phyloP scores from a whole-genome alignment of 2,888 invertebrate species.

The Pterobdella sp. region DNA sequence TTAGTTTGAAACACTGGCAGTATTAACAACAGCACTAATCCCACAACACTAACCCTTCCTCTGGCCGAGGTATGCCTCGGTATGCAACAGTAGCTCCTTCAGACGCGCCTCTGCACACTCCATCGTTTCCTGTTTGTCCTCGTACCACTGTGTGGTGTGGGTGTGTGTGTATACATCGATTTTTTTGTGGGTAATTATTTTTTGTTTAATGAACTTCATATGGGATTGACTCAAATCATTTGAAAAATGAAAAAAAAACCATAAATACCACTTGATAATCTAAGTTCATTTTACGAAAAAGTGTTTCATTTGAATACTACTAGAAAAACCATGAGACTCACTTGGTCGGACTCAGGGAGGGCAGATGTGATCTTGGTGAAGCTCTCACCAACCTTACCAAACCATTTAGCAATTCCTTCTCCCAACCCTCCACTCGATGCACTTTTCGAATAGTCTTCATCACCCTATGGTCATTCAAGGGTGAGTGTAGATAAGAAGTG shows the following conservation, averaged over 20 bases:
- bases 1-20: neutral
- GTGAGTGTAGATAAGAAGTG: too few species aligned
- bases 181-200: too few species aligned
- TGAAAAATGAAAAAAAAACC: neutral
- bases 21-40: neutral
- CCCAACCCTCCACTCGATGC: conserved; percentile 90
- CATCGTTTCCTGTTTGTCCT: conserved; percentile 83
- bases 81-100: conserved; percentile 73
- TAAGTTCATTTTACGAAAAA: neutral
- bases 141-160: conserved; percentile 74
- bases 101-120: conserved; percentile 82
- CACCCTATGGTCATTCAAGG: conserved; percentile 46
- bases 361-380: conserved; percentile 95
- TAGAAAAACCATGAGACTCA: conserved; percentile 50
- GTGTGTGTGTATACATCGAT: conserved; percentile 42
- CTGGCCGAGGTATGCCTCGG: conserved; percentile 77
- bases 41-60: conserved; percentile 57
- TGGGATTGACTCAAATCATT: neutral
- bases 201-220: too few species aligned
- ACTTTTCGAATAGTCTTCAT: conserved; percentile 84
- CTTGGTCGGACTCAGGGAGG: conserved; percentile 97
- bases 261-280: neutral
- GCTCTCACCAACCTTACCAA: conserved; percentile 91
- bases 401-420: conserved; percentile 84
- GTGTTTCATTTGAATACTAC: too few species aligned